A percentile compares a stretch with the other conserved stretches of the same genome.
phyloP scores from a whole-genome alignment of 2,113 vertebrate genomes.

The Garra rufa region DNA sequence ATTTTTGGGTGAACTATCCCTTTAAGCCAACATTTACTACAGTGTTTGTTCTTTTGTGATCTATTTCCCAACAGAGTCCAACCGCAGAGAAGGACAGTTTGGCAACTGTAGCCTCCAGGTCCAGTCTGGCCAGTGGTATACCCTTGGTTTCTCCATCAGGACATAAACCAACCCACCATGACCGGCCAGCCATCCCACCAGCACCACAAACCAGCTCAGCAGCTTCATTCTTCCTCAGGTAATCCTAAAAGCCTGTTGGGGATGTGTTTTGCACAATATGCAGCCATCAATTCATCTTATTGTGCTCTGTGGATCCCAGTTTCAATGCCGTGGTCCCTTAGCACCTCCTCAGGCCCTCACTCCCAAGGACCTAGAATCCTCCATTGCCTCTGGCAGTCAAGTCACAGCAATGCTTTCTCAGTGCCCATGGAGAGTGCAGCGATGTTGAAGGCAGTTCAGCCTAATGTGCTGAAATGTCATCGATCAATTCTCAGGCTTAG shows the following conservation, averaged over 20 bases:
- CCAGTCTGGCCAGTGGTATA: neutral
- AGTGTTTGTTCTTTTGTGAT: neutral
- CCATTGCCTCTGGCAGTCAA: slow-evolving; percentile 16
- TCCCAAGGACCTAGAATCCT: slow-evolving; percentile 9
- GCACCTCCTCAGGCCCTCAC: neutral
- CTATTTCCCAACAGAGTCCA: slow-evolving; percentile 13
- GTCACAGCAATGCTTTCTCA: slow-evolving; percentile 29
- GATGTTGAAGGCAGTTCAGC: slow-evolving; percentile 23
- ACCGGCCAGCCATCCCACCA: neutral
- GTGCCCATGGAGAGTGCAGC: slow-evolving; percentile 30
- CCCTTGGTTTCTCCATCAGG: slow-evolving; percentile 6
- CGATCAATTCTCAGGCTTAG: slow-evolving; percentile 34
- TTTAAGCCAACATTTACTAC: neutral
- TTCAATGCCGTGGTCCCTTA: slow-evolving; percentile 1
- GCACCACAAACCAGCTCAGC: slow-evolving; percentile 43
- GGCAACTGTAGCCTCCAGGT: neutral
- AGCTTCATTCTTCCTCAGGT: slow-evolving; percentile 58
- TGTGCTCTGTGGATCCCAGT: neutral
- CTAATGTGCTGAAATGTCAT: slow-evolving; percentile 50
- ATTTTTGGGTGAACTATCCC: neutral
- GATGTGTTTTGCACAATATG: neutral
- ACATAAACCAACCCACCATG: slow-evolving; percentile 4
- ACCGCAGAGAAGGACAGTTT: neutral
- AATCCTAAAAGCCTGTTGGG: neutral
- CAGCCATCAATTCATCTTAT: slow-evolving; percentile 6